phyloP scores from a whole-genome alignment of 2,888 invertebrate genomes.

The Heliconius cydno region DNA sequence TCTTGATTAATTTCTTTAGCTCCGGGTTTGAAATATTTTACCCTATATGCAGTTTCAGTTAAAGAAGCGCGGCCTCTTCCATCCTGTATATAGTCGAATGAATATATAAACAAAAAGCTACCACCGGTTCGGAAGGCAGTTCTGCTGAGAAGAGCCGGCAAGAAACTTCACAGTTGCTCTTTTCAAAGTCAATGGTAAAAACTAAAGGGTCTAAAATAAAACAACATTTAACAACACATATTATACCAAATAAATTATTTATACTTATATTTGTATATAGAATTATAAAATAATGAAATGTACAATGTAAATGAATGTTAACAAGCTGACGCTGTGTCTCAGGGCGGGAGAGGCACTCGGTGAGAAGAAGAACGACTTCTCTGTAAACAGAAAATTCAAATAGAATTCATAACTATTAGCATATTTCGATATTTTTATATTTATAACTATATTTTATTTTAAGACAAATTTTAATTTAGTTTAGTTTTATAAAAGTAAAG shows the following conservation, averaged over 20 bases:
- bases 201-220: constrained; percentile 7
- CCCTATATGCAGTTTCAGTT: too few species aligned
- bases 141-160: too few species aligned
- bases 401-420: not conserved
- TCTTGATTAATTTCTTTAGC: too few species aligned
- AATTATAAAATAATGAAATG: constrained; percentile 41
- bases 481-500: too few species aligned
- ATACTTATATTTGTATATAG: constrained; percentile 26
- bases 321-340: constrained; percentile 33
- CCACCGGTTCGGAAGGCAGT: too few species aligned
- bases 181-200: too few species aligned
- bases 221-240: constrained; percentile 40
- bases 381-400: constrained; percentile 40
- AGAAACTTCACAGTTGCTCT: too few species aligned
- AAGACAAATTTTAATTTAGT: not conserved
- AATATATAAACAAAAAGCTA: too few species aligned
- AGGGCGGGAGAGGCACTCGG: constrained; percentile 48
- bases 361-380: constrained; percentile 56
- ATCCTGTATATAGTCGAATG: too few species aligned
- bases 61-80: too few species aligned
- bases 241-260: constrained; percentile 44
- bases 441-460: not conserved
- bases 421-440: not conserved
- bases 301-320: constrained; percentile 44
- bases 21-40: too few species aligned